Percentiles rank a stretch among this genome's conserved stretches.
These are phyloP conservation scores for Cataglyphis rosenhaueri DNA, from an alignment of 2,888 invertebrate species.

Conservation along the genomic window DNA sequence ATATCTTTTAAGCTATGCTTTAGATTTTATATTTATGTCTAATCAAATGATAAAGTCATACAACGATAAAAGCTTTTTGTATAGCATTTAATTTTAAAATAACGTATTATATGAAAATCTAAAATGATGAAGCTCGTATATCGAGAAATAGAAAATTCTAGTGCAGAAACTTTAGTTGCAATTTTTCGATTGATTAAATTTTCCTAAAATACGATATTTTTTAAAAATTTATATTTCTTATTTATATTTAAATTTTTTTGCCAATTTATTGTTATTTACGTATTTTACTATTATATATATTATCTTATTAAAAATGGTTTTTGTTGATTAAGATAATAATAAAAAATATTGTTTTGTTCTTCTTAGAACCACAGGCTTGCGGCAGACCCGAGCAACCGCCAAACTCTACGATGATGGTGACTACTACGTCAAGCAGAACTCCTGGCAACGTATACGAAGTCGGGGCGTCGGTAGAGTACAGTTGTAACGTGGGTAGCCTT, in stretches of 20 bases:
- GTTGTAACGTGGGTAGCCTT: slow-evolving; percentile 94
- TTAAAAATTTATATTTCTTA: not conserved
- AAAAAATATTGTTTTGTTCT: not conserved
- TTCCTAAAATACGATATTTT: not conserved
- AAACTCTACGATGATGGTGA: slow-evolving; percentile 93
- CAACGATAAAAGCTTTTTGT: not conserved
- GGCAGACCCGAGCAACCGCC: slow-evolving; percentile 97
- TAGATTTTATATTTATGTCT: not conserved
- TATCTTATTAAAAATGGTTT: not conserved
- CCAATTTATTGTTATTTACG: not conserved
- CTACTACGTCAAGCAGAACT: slow-evolving; percentile 85
- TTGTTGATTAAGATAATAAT: not conserved
- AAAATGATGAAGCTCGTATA: not conserved
- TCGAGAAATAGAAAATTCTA: not conserved
- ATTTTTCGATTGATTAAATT: not conserved
- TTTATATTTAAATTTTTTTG: slow-evolving; percentile 1
- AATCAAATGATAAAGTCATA: not conserved
- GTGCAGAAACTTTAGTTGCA: not conserved
- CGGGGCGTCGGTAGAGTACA: slow-evolving; percentile 93
- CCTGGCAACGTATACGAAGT: slow-evolving; percentile 90
- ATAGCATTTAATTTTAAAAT: not conserved
- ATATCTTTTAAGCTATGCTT: not conserved
- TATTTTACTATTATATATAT: not conserved
- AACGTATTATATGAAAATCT: not conserved
- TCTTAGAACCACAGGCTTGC: slow-evolving; percentile 94